Base-by-base conservation (phyloP, 2,113 vertebrate genomes). In the Pluvialis apricaria region DNA sequence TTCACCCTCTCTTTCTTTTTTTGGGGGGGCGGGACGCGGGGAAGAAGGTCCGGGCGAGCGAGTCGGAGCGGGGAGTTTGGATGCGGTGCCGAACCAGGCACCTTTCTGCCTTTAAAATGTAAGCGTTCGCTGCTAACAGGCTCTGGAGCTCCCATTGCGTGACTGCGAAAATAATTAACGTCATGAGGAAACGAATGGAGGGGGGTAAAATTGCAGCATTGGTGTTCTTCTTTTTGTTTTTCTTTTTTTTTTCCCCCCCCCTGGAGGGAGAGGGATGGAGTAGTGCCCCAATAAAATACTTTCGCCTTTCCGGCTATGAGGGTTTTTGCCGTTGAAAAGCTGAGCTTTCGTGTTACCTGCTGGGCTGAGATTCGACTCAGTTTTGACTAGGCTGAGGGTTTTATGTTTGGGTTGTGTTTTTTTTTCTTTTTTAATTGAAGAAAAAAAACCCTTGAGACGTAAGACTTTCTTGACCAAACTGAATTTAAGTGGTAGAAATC, bases 361-460 rank as follows among this genome's bases (percentile, higher is more conserved):
- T 58, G 14, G 34, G 20, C 42, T 45, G 69, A 66, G 69, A 17
- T n/a, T 44, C 81, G 36, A 20, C 32, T 49, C 19, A 2, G 16
- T 34, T 82, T 47, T 69, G 44, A 44, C 9, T 11, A 16, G 31
- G 34, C 52, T 15, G 28, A 47, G 28, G 10, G 6, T 62, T 78
- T 49, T 28, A 0, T 21, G 7, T n/a, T 57, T 60, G 5, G 5
- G 19, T 47, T 21, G 17, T 6, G 15, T 34, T 20, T 34, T 36
- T 17, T 22, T 20, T 14, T 20, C 31, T 29, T 66, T 45, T 22
- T 66, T 5, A 32, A 7, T 45, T 80, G 9, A 24, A 29, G n/a
- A n/a, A n/a, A n/a, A 49, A 55, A 84, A 54, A 2, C 1, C 7
- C 15, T 66, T 49, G 2, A 25, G 8, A 5, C 1, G 0, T 68